Conservation (phyloP, 2,888 invertebrate genomes). For the Acrobasis consociella region DNA sequence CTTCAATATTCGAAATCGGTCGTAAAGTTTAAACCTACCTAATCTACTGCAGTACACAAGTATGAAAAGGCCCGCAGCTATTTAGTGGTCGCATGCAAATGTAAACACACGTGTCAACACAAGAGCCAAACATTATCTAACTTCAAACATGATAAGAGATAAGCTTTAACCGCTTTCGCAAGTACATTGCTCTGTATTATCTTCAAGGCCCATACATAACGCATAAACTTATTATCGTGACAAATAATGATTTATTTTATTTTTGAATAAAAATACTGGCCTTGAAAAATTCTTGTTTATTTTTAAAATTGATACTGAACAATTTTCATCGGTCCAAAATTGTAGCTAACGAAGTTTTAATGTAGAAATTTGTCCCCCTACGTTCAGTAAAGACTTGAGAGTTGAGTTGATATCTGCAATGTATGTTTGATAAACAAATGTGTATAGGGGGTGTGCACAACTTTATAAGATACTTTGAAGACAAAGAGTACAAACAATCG, state of each 20-base stretch:
- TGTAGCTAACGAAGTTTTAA: too few relatives aligned
- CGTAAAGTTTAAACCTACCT: too few relatives aligned
- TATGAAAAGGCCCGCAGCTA: conserved; percentile 29
- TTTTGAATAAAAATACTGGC: too few relatives aligned
- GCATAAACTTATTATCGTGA: background rate
- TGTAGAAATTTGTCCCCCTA: background rate
- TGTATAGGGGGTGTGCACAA: background rate
- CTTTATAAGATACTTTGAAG: conserved; percentile 23
- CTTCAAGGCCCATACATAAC: background rate
- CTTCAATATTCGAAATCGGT: background rate
- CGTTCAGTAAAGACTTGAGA: background rate
- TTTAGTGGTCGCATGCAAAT: conserved; percentile 43
- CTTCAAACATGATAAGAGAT: conserved; percentile 67
- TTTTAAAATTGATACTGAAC: too few relatives aligned
- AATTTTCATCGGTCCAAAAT: too few relatives aligned
- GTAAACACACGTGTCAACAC: conserved; percentile 42
- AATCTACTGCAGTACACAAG: background rate
- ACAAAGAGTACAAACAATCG: conserved; percentile 35
- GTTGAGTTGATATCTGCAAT: background rate
- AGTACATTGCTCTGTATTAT: conserved; percentile 36
- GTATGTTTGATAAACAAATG: background rate
- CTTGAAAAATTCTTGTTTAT: too few relatives aligned
- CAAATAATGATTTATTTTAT: too few relatives aligned
- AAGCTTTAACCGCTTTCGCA: conserved; percentile 53
- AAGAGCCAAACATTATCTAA: conserved; percentile 61